These are phyloP conservation scores for Amazona finschi DNA, from an alignment of 2,797 vertebrate genomes.

Conservation along the genomic window DNA sequence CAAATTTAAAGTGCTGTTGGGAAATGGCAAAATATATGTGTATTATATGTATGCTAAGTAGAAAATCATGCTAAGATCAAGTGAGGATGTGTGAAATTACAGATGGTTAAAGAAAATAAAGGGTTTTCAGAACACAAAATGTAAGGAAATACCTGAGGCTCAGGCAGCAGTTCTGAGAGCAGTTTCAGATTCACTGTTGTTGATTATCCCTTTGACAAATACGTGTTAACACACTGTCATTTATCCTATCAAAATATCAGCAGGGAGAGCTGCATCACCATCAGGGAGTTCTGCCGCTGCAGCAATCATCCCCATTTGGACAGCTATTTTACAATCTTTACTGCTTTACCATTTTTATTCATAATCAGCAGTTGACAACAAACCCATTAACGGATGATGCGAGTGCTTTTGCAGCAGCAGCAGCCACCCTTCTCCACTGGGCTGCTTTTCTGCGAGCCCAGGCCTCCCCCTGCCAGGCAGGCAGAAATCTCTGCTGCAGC, in stretches of 20 bases:
- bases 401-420: neutral
- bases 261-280: neutral
- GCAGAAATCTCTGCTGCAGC: neutral
- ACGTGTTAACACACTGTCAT: conserved; percentile 14
- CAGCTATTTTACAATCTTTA: neutral
- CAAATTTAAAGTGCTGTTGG: neutral
- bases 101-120: neutral
- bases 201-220: conserved; percentile 40
- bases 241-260: conserved; percentile 65
- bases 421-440: neutral
- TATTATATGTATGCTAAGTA: neutral
- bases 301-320: neutral
- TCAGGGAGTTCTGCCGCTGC: neutral
- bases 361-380: neutral
- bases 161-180: neutral
- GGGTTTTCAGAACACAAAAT: neutral
- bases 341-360: conserved; percentile 23
- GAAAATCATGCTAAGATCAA: neutral
- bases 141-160: neutral
- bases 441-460: neutral
- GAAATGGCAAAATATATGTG: neutral
- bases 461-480: neutral
- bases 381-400: neutral
- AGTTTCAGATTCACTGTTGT: neutral
- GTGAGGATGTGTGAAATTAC: neutral